Evolutionary conservation across 2,888 invertebrate species (phyloP).

Genomic region (Piscicola geometra): DNA sequence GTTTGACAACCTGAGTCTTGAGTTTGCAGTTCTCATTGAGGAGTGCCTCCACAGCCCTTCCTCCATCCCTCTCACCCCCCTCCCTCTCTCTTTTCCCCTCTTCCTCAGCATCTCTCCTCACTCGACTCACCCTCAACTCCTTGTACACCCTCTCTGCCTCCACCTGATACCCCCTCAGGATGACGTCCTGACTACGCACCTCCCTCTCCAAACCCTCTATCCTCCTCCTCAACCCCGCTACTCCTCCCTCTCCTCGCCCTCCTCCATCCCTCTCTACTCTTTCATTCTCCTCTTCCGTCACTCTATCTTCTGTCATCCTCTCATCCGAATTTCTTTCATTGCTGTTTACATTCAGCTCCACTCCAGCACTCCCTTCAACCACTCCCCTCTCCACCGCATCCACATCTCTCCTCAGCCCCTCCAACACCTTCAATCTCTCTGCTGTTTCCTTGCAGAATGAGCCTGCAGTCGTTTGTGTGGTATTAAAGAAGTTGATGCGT

Average conservation of each 20-base stretch:
- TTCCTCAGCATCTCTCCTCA: background rate
- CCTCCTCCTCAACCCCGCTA: no score
- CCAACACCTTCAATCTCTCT: background rate
- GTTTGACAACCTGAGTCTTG: background rate
- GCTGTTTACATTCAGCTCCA: no score
- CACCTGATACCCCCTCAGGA: constrained; percentile 28
- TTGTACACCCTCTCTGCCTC: constrained; percentile 21
- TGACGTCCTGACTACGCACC: constrained; percentile 6
- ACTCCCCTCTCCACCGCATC: background rate
- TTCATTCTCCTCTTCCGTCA: no score
- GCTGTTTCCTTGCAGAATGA: constrained; percentile 10
- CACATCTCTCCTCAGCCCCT: background rate
- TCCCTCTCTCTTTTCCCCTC: background rate
- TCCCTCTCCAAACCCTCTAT: background rate
- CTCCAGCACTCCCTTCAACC: no score
- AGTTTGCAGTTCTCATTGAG: background rate
- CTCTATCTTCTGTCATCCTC: no score
- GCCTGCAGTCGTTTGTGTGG: background rate
- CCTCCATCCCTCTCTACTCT: no score
- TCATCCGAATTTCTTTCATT: no score
- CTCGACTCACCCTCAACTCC: constrained; percentile 10
- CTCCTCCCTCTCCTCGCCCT: no score
- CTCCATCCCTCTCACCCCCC: background rate
- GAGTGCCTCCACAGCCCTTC: background rate
- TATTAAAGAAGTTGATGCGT: background rate